phyloP scores from a whole-genome alignment of 2,888 invertebrate genomes.

The Parnassius glacialis region DNA sequence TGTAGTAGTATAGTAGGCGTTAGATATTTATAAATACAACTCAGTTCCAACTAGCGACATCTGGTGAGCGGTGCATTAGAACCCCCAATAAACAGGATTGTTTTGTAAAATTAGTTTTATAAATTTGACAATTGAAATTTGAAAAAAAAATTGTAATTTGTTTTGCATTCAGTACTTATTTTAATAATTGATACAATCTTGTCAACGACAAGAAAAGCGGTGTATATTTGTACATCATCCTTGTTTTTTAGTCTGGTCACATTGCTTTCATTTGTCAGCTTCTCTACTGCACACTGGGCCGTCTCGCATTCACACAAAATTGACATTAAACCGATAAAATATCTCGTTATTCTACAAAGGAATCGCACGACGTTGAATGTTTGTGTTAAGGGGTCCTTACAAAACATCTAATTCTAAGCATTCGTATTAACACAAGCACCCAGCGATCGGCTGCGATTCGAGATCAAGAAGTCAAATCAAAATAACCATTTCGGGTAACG shows the following conservation, averaged over 20 bases:
- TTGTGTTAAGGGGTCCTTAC: constrained; percentile 3
- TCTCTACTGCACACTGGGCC: constrained; percentile 29
- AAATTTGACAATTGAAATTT: no score
- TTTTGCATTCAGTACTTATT: no score
- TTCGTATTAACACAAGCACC: constrained; percentile 34
- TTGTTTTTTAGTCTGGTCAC: constrained; percentile 1
- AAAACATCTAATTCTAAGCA: constrained; percentile 12
- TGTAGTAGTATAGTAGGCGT: no score
- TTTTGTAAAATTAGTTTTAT: no score
- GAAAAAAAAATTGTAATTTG: no score
- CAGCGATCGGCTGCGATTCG: constrained; percentile 57
- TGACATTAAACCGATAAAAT: constrained; percentile 68
- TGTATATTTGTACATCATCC: constrained; percentile 8
- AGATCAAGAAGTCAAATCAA: constrained; percentile 54
- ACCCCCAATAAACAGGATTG: no score
- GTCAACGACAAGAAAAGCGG: no score
- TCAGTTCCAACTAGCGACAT: no score
- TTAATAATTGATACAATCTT: no score
- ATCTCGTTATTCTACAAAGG: constrained; percentile 66
- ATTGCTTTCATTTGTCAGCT: background rate
- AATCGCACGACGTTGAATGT: constrained; percentile 46
- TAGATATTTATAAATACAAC: no score
- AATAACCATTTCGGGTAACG: constrained; percentile 37
- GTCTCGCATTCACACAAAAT: constrained; percentile 53
- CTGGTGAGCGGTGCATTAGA: no score